Evolutionary conservation across 2,797 vertebrate genomes (phyloP).

Genomic region (Arnoldichthys spilopterus): DNA sequence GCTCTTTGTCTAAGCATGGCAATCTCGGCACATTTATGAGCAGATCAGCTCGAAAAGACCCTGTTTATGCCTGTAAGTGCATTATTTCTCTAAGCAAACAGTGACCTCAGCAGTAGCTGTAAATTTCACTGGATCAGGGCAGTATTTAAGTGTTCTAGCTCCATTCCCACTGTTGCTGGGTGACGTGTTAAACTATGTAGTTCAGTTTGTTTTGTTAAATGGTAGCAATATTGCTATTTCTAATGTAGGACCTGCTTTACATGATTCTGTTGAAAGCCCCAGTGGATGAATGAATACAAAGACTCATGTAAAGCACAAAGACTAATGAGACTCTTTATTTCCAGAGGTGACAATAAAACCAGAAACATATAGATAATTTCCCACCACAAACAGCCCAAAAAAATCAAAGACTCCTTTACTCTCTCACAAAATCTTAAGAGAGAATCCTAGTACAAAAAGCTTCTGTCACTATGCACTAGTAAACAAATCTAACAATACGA

Average conservation of each 20-base stretch:
- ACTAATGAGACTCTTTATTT: conserved; percentile 32
- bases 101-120: background rate
- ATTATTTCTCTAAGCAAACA: background rate
- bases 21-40: background rate
- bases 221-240: background rate
- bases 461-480: background rate
- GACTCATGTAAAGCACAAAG: background rate
- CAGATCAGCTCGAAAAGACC: background rate
- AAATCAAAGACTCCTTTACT: background rate
- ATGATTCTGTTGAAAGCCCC: background rate
- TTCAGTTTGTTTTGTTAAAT: background rate
- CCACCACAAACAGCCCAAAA: background rate
- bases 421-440: background rate
- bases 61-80: background rate
- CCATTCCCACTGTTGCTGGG: background rate
- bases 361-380: background rate
- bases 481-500: no score
- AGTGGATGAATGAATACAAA: background rate
- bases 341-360: conserved; percentile 6
- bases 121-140: background rate
- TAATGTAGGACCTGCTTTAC: background rate
- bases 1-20: no score
- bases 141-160: background rate
- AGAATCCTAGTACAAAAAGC: background rate
- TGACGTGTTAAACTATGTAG: background rate